A percentile compares a stretch with the other conserved stretches of the same genome.
These are phyloP conservation scores for Sarcophaga caerulescens DNA, from an alignment of 2,888 invertebrate genomes.

Conservation along the genomic window DNA sequence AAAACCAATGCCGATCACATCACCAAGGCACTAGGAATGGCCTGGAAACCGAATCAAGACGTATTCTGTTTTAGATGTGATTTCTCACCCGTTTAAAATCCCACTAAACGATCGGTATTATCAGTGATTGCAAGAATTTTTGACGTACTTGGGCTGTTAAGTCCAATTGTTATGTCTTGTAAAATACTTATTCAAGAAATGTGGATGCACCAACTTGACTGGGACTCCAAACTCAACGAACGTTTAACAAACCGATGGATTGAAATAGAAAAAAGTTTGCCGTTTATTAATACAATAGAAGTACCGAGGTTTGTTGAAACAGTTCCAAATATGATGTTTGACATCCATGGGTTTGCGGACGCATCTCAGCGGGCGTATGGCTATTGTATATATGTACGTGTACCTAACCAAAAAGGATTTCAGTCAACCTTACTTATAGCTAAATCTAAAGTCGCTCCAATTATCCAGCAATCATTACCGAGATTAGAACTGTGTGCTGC, in stretches of 20 bases:
- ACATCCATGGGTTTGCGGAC: conserved; percentile 22
- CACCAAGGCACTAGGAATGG: conserved; percentile 32
- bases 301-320: too few species aligned
- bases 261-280: too few species aligned
- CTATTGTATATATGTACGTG: not conserved
- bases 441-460: not conserved
- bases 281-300: too few species aligned
- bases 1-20: conserved; percentile 17
- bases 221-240: conserved; percentile 6
- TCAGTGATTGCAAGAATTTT: conserved; percentile 50
- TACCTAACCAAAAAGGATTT: not conserved
- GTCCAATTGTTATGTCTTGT: not conserved
- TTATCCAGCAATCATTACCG: too few species aligned
- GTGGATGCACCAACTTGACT: conserved; percentile 4
- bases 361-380: conserved; percentile 32
- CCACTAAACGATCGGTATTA: conserved; percentile 30
- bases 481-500: too few species aligned
- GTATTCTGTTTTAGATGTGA: conserved; percentile 38
- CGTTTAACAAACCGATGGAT: conserved; percentile 4
- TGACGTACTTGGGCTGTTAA: conserved; percentile 25
- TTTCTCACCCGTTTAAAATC: conserved; percentile 30
- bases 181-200: conserved; percentile 11
- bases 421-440: conserved; percentile 23
- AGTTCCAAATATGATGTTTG: too few species aligned
- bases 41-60: conserved; percentile 10